These are phyloP conservation scores for Penaeus monodon DNA, from an alignment of 2,888 invertebrate genomes.

Conservation along the genomic window DNA sequence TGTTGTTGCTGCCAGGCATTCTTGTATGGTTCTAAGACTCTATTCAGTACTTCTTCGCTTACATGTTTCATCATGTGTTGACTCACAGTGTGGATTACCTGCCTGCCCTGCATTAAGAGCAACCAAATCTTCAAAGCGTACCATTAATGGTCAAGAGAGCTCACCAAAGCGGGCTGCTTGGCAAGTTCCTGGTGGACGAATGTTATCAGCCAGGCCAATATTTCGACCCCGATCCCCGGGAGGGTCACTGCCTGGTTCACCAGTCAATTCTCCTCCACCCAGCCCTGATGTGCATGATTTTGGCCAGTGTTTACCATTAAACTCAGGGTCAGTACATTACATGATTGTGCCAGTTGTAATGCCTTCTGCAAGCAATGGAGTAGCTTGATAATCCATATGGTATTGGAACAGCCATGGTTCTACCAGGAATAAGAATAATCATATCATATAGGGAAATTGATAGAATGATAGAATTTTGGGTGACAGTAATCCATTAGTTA, in stretches of 20 bases:
- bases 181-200: no score
- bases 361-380: not conserved
- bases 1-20: slow-evolving; percentile 38
- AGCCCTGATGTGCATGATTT: slow-evolving; percentile 9
- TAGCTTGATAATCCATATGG: no score
- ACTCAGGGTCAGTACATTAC: slow-evolving; percentile 20
- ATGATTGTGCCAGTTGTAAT: slow-evolving; percentile 31
- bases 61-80: slow-evolving; percentile 32
- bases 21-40: slow-evolving; percentile 32
- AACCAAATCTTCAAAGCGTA: slow-evolving; percentile 13
- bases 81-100: slow-evolving; percentile 37
- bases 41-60: slow-evolving; percentile 37
- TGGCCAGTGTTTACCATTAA: not conserved
- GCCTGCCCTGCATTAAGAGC: slow-evolving; percentile 39
- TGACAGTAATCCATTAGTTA: no score
- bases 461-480: no score
- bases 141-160: not conserved
- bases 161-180: slow-evolving; percentile 2
- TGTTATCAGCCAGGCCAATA: not conserved
- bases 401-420: no score
- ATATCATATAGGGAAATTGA: no score
- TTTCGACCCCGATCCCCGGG: slow-evolving; percentile 17
- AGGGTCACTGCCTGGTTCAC: slow-evolving; percentile 28
- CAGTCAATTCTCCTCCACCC: slow-evolving; percentile 29
- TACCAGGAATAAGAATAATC: no score